Evolutionary conservation across 2,888 invertebrate genomes (phyloP).

Genomic region (Pristionchus exspectatus): DNA sequence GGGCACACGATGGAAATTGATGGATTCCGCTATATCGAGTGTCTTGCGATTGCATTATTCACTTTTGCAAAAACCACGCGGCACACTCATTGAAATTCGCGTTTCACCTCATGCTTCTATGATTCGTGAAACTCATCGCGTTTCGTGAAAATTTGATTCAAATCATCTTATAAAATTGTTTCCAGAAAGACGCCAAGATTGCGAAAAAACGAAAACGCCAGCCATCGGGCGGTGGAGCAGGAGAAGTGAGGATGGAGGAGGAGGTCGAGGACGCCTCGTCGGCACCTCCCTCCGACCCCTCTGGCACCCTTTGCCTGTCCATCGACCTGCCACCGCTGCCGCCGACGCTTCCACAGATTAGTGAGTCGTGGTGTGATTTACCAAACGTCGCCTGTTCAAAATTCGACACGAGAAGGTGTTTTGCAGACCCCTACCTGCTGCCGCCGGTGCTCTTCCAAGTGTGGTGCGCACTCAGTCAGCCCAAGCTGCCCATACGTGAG

Average conservation of each 20-base stretch:
- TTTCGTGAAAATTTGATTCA: not conserved
- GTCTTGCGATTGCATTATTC: no score
- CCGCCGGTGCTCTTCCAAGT: not conserved
- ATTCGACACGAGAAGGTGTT: not conserved
- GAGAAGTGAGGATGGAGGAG: not conserved
- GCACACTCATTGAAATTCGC: no score
- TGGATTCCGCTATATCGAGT: not conserved
- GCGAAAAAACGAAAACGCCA: not conserved
- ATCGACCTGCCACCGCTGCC: not conserved
- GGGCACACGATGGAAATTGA: not conserved
- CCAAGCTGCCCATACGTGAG: not conserved
- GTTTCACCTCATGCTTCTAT: not conserved
- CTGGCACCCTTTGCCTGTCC: not conserved
- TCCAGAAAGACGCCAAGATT: conserved; percentile 6
- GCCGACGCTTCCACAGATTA: not conserved
- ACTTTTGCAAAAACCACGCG: no score
- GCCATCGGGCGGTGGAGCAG: no score
- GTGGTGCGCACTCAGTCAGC: not conserved
- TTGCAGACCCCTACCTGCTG: conserved; percentile 7
- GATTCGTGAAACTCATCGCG: not conserved
- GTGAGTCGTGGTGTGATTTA: not conserved
- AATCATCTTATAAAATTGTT: not conserved
- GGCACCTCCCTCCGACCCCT: not conserved
- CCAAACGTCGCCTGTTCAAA: not conserved
- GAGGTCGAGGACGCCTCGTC: not conserved